These are phyloP conservation scores for Lordiphosa mommai DNA, from an alignment of 1,140 invertebrate genomes.

Conservation along the genomic window DNA sequence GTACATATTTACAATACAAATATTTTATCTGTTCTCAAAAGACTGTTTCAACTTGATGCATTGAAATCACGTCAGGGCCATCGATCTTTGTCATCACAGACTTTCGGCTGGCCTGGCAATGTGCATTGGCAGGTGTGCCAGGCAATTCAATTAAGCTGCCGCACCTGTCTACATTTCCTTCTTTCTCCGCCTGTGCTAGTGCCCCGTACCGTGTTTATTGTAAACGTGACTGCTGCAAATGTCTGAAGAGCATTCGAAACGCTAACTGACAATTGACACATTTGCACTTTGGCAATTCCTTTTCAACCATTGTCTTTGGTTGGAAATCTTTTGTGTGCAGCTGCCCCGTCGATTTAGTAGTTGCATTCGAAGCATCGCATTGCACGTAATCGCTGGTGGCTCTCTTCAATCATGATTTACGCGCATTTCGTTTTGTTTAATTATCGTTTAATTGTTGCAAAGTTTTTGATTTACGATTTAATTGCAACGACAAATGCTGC, in stretches of 20 bases:
- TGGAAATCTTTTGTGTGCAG: slow-evolving; percentile 13
- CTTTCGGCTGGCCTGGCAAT: slow-evolving; percentile 37
- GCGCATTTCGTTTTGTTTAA: slow-evolving; percentile 62
- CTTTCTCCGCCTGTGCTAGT: slow-evolving; percentile 11
- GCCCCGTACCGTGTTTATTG: slow-evolving; percentile 45
- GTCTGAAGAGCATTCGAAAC: slow-evolving; percentile 54
- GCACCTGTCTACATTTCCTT: slow-evolving; percentile 21
- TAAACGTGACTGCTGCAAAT: slow-evolving; percentile 57
- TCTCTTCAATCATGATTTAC: slow-evolving; percentile 57
- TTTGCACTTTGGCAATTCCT: slow-evolving; percentile 66
- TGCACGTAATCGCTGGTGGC: slow-evolving; percentile 15
- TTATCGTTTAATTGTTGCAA: slow-evolving; percentile 76
- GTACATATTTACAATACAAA: neutral
- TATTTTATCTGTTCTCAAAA: neutral
- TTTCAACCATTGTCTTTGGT: slow-evolving; percentile 37
- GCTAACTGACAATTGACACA: slow-evolving; percentile 71
- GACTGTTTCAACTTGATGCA: neutral
- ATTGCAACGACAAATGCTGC: slow-evolving; percentile 63
- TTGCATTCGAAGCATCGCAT: slow-evolving; percentile 28
- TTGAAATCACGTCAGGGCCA: slow-evolving; percentile 18
- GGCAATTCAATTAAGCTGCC: slow-evolving; percentile 70
- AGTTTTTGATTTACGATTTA: slow-evolving; percentile 77
- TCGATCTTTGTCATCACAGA: slow-evolving; percentile 59
- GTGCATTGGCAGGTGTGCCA: slow-evolving; percentile 21
- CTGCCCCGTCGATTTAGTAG: slow-evolving; percentile 11